These are phyloP conservation scores for Drosophila tripunctata DNA, from an alignment of 2,888 invertebrate species.

Conservation along the genomic window DNA sequence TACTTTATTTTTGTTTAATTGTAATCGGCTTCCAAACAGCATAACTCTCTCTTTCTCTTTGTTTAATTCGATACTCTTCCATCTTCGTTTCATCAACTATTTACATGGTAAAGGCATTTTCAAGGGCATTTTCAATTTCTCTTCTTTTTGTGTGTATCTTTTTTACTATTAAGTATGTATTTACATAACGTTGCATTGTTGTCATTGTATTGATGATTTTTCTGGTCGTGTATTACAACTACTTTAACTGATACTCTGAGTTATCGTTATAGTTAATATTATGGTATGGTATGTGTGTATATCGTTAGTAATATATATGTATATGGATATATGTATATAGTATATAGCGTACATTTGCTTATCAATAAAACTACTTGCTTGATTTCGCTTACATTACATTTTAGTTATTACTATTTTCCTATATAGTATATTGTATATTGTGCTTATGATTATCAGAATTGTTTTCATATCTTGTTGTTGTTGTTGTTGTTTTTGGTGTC, in stretches of 20 bases:
- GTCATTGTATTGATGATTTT: slow-evolving; percentile 58
- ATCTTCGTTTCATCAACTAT: slow-evolving; percentile 34
- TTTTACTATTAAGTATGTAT: slow-evolving; percentile 42
- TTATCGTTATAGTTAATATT: slow-evolving; percentile 21
- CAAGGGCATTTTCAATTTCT: slow-evolving; percentile 42
- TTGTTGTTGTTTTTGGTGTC: slow-evolving; percentile 28
- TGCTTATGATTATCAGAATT: slow-evolving; percentile 77
- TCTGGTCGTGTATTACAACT: slow-evolving; percentile 62
- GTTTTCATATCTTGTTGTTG: slow-evolving; percentile 15
- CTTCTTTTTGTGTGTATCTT: slow-evolving; percentile 34
- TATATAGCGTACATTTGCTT: slow-evolving; percentile 63
- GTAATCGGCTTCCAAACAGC: slow-evolving; percentile 37
- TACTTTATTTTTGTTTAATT: slow-evolving; percentile 43
- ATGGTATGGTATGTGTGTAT: slow-evolving; percentile 43
- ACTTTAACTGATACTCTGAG: slow-evolving; percentile 58
- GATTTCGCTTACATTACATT: slow-evolving; percentile 23
- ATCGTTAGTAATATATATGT: slow-evolving; percentile 30
- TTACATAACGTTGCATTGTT: slow-evolving; percentile 49
- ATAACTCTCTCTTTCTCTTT: background rate
- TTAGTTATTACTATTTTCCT: too few species aligned
- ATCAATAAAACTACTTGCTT: slow-evolving; percentile 64
- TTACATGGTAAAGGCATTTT: slow-evolving; percentile 65
- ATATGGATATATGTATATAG: slow-evolving; percentile 25
- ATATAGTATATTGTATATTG: slow-evolving; percentile 57
- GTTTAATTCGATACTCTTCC: background rate